Percentiles rank a stretch among this genome's conserved stretches.
Conservation (phyloP, 2,113 vertebrate genomes). For the Montifringilla adamsi region DNA sequence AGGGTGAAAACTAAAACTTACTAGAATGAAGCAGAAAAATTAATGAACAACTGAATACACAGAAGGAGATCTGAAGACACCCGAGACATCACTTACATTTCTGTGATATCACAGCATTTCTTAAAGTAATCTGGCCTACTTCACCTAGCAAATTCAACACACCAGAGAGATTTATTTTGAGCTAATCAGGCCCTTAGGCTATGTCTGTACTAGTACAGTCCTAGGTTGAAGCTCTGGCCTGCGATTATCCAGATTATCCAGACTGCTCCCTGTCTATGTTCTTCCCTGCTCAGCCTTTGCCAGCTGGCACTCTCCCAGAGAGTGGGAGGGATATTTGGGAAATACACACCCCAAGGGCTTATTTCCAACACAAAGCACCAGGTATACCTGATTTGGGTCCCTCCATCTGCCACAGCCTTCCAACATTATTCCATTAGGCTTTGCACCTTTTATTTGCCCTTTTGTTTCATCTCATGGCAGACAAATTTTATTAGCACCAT, state of each 20-base stretch:
- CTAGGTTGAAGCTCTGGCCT: background rate
- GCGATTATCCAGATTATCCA: background rate
- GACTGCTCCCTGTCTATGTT: background rate
- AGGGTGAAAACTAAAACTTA: background rate
- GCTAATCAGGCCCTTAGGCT: conserved; percentile 20
- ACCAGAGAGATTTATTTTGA: background rate
- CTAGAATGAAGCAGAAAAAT: background rate
- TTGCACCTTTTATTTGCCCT: background rate
- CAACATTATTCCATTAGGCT: background rate
- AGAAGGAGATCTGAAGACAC: background rate
- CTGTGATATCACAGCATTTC: background rate
- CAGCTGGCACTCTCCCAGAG: background rate
- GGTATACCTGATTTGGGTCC: background rate
- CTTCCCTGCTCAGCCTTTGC: background rate
- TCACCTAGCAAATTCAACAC: background rate
- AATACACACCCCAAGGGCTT: background rate
- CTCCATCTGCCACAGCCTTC: background rate
- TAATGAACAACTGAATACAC: background rate
- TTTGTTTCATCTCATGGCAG: background rate
- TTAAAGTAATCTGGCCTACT: background rate
- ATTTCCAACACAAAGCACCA: background rate
- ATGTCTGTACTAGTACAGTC: background rate
- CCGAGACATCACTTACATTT: background rate
- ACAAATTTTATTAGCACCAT: background rate
- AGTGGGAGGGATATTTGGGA: background rate